A percentile compares a stretch with the other conserved stretches of the same genome.
Evolutionary conservation across 2,888 invertebrate genomes (phyloP).

Genomic region (Ophion slaviceki): DNA sequence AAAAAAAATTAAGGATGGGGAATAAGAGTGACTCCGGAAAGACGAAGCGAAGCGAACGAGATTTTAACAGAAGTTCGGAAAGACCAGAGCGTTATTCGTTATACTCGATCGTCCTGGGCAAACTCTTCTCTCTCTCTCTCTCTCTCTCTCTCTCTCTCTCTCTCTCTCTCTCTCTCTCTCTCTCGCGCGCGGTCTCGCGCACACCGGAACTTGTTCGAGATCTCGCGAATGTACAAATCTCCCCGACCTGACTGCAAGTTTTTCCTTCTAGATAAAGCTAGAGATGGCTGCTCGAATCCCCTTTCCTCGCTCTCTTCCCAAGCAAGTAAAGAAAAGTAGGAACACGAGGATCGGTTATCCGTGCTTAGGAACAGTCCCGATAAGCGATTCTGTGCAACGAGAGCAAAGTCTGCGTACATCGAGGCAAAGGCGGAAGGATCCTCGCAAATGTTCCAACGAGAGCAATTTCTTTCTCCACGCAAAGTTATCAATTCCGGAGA

Average conservation of each 20-base stretch:
- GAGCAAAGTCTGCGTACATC: constrained; percentile 23
- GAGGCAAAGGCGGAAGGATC: neutral
- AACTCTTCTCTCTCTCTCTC: neutral
- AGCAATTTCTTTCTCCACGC: neutral
- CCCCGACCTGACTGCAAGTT: constrained; percentile 37
- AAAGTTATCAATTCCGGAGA: neutral
- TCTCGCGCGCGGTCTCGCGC: constrained; percentile 16
- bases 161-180: constrained; percentile 4
- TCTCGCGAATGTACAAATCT: constrained; percentile 21
- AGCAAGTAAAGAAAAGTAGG: neutral
- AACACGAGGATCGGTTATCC: constrained; percentile 42
- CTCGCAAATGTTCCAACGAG: neutral
- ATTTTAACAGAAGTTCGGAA: constrained; percentile 63
- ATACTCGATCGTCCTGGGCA: constrained; percentile 63
- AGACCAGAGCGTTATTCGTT: constrained; percentile 61
- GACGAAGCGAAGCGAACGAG: constrained; percentile 43
- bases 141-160: neutral
- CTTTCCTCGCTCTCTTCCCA: neutral
- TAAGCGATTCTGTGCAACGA: constrained; percentile 52
- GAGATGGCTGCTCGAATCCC: constrained; percentile 18
- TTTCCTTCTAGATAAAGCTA: constrained; percentile 53
- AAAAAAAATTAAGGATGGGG: constrained; percentile 19
- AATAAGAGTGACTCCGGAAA: constrained; percentile 15
- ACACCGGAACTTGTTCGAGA: constrained; percentile 27
- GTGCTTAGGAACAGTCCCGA: constrained; percentile 36